phyloP scores from a whole-genome alignment of 2,797 vertebrate species.

The Poecilia picta region DNA sequence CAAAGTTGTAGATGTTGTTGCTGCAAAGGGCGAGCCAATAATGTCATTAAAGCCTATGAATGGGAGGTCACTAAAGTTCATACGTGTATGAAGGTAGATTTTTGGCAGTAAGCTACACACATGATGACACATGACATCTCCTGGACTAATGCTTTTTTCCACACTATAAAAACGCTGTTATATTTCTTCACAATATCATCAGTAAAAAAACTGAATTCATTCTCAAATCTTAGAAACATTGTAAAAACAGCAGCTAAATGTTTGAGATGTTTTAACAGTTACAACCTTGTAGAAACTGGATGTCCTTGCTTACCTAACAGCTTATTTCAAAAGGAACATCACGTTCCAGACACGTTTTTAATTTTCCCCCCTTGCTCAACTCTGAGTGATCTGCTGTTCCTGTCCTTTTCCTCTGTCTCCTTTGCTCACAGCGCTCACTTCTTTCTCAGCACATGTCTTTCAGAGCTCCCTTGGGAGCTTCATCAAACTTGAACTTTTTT shows the following conservation, averaged over 20 bases:
- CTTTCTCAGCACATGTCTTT: conserved; percentile 31
- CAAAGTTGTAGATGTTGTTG: background rate
- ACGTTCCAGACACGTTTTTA: conserved; percentile 35
- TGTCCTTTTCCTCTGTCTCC: conserved; percentile 48
- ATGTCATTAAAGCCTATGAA: background rate
- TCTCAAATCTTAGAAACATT: background rate
- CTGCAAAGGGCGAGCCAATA: background rate
- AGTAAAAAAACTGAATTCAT: background rate
- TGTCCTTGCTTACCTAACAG: conserved; percentile 33
- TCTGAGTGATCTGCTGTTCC: conserved; percentile 46
- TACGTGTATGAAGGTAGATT: background rate
- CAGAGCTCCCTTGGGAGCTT: conserved; percentile 38
- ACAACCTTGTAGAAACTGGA: conserved; percentile 10
- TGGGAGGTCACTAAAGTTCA: background rate
- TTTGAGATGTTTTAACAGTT: background rate
- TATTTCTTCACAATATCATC: conserved; percentile 11
- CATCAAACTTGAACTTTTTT: conserved; percentile 31
- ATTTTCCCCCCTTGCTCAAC: conserved; percentile 24
- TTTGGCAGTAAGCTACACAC: background rate
- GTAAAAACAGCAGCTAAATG: background rate
- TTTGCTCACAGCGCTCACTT: conserved; percentile 41
- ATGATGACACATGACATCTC: background rate
- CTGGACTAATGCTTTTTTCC: background rate
- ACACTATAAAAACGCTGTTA: background rate
- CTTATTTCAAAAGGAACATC: conserved; percentile 34